Evolutionary conservation across 1,140 invertebrate genomes (phyloP), one percentile per base, ranked within the genome.

Genomic region (Muscidifurax raptorellus): DNA sequence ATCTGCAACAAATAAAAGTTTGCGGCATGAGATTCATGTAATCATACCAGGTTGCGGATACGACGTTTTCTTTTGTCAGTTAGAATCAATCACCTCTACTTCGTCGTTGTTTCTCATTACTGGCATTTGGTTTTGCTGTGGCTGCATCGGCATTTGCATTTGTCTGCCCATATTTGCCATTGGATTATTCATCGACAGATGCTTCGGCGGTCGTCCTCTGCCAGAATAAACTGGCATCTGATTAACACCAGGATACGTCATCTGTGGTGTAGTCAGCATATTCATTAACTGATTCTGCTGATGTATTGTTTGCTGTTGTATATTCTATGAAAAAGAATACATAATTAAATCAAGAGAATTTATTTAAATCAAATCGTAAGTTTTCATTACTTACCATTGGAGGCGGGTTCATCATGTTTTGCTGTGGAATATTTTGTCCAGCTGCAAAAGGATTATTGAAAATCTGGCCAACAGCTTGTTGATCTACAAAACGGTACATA

Each of bases 401-500:
- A 80, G 83, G 18, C n/a, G 28, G 15, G 1, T 69, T 52, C 59
- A 84, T 36, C 71, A 84, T 32, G 67, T 67, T 84, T 28, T 36
- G 4, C 2, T n/a, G 10, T 27, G 36, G 78, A 52, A 80, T 69
- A 25, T 27, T n/a, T 77, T 83, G 82, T 28, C 67, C 75, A 10
- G 69, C 15, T 59, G 7, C 66, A 66, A 74, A 78, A 1, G 82
- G 64, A 84, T 76, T 80, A 18, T 15, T 40, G 22, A 85, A 28
- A 67, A 25, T 75, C 74, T 80, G 81, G 59, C 75, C 78, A 15
- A 85, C 64, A 47, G 89, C 81, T 69, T 90, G 89, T 79, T 87
- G 88, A 40, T 92, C 91, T 47, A 90, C 85, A 77, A 89, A 90
- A 81, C 76, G 89, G 12, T 92, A 92, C 92, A 92, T 92, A 7